Base-by-base conservation (phyloP, 2,888 invertebrate species). In the Meiosimyza platycephala region DNA sequence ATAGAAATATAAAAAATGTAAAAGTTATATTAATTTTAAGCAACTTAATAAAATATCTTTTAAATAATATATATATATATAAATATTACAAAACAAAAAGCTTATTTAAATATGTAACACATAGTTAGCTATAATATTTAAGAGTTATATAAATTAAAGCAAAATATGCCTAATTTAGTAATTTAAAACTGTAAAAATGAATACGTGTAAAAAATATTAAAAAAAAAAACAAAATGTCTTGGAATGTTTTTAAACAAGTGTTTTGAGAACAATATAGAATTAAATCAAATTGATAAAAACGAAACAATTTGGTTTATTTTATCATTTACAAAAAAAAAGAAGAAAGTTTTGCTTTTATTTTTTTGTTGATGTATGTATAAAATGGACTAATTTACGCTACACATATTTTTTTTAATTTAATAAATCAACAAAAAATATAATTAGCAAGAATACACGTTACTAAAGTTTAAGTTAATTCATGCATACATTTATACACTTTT, bases 401-500 rank as follows among this genome's bases (percentile, higher is more conserved):
- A n/a, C n/a, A n/a, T n/a, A n/a, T 67, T 67, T 33, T 52, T 55
- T n/a, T 67, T 33, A 33, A 9, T 54, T 15, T 54, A 9, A 60
- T 22, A 28, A 60, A 15, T 11, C 22, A 28, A 28, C 57, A 18
- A 63, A 63, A 15, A 11, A 50, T 50, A 74, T 75, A 76, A 75
- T 54, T 55, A 51, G 74, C 63, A 55, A 76, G 59, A 15, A 62
- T 22, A 75, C 74, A 78, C 80, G 80, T 81, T 79, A 79, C 79
- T 81, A 80, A 52, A 78, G 76, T 78, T 81, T 81, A 81, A 81
- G 81, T 81, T 72, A 64, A 51, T 28, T 28, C 47, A 15, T 62
- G 40, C 15, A 54, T 40, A 40, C 66, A 48, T 52, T 16, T 40
- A 40, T 40, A 72, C 47, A 68, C 67, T 64, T 70, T 72, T 74